These are phyloP conservation scores for Gibbula magus DNA, from an alignment of 2,888 invertebrate species.

Conservation along the genomic window DNA sequence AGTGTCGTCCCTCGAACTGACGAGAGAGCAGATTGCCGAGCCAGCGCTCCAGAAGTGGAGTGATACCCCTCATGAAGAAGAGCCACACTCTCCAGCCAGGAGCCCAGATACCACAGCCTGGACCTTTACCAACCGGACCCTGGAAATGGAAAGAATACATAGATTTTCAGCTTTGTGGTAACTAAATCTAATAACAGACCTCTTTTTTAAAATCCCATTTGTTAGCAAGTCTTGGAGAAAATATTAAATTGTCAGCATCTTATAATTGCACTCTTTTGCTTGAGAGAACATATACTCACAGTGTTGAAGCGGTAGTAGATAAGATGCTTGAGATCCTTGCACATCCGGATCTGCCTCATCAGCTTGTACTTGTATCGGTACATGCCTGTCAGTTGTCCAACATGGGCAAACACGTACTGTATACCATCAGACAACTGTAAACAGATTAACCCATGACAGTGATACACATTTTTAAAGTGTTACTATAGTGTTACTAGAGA, in stretches of 20 bases:
- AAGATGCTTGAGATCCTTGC: constrained; percentile 99
- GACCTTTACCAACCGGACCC: constrained; percentile 99
- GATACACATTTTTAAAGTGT: no score
- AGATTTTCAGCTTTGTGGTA: no score
- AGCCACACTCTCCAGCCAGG: constrained; percentile 99
- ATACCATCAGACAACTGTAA: constrained; percentile 94
- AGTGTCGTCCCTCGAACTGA: constrained; percentile 99
- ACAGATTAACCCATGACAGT: constrained; percentile 1
- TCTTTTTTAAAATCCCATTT: no score
- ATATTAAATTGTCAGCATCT: no score
- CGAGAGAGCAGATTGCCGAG: constrained; percentile 98
- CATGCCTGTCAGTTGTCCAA: constrained; percentile 99
- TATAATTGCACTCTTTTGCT: no score
- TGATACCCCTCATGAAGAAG: constrained; percentile 99
- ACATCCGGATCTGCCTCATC: constrained; percentile 99
- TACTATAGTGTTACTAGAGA: no score
- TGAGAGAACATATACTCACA: constrained; percentile 79
- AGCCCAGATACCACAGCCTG: constrained; percentile 98
- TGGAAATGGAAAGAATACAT: constrained; percentile 69
- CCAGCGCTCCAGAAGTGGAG: constrained; percentile 98
- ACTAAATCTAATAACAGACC: no score
- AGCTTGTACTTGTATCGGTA: constrained; percentile 97
- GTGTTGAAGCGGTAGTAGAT: constrained; percentile 99
- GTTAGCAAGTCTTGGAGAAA: no score
- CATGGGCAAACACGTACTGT: constrained; percentile 99